phyloP scores from a whole-genome alignment of 2,797 vertebrate genomes.

The Dallia pectoralis region DNA sequence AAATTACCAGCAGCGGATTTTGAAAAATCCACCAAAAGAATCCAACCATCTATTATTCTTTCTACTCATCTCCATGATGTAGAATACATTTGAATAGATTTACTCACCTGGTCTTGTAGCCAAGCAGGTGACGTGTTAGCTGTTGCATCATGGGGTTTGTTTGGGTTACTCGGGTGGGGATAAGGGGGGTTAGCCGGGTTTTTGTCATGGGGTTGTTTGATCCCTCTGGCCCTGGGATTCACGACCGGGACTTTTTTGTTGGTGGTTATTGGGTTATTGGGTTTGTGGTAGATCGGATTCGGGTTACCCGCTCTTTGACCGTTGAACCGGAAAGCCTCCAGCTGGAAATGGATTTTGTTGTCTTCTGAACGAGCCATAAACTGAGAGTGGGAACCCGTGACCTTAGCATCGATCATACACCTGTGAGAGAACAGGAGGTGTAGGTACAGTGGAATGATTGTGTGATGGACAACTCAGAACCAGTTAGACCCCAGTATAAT shows the following conservation, averaged over 20 bases:
- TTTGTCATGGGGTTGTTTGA: too few relatives aligned
- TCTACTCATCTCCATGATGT: not conserved
- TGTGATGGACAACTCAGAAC: not conserved
- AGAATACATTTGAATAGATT: not conserved
- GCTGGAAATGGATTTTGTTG: slow-evolving; percentile 57
- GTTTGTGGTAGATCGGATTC: slow-evolving; percentile 29
- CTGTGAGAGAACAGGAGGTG: slow-evolving; percentile 33
- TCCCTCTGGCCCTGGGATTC: too few relatives aligned
- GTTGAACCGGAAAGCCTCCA: slow-evolving; percentile 72
- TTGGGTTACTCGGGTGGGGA: too few relatives aligned
- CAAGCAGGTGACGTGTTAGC: not conserved
- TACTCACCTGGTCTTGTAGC: not conserved
- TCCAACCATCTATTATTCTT: not conserved
- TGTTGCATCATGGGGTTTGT: too few relatives aligned
- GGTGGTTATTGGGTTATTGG: too few relatives aligned
- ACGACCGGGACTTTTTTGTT: too few relatives aligned
- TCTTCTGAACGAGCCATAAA: slow-evolving; percentile 51
- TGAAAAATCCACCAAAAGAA: not conserved
- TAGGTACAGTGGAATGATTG: not conserved
- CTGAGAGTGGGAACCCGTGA: slow-evolving; percentile 59
- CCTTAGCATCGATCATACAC: slow-evolving; percentile 61
- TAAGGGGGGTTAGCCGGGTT: too few relatives aligned
- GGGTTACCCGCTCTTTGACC: slow-evolving; percentile 2
- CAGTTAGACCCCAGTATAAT: not conserved
- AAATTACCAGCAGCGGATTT: not conserved